Percentiles rank a stretch among this genome's conserved stretches.
Evolutionary conservation across 2,113 vertebrate genomes (phyloP).

Genomic region (Melanocharis versteri): DNA sequence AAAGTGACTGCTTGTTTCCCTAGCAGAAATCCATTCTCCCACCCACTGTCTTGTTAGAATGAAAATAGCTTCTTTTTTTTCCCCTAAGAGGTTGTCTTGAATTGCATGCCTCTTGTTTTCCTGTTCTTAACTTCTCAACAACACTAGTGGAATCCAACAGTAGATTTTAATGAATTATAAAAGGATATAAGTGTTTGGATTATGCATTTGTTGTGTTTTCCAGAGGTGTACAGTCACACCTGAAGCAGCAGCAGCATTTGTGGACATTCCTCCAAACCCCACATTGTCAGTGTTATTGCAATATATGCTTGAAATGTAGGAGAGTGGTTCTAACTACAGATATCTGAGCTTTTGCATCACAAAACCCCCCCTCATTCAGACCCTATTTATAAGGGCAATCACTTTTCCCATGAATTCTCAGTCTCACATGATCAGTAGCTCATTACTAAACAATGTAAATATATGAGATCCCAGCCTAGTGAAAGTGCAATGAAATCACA

Average conservation of each 20-base stretch:
- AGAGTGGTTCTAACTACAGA: background rate
- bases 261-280: background rate
- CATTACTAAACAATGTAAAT: background rate
- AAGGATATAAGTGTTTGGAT: background rate
- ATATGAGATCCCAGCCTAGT: background rate
- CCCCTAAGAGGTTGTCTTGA: background rate
- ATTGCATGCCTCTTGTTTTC: background rate
- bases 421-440: background rate
- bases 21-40: slow-evolving; percentile 32
- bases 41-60: slow-evolving; percentile 41
- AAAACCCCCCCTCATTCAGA: background rate
- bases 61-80: background rate
- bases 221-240: background rate
- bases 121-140: background rate
- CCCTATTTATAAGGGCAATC: background rate
- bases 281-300: background rate
- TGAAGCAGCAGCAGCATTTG: background rate
- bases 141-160: background rate
- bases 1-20: slow-evolving; percentile 44
- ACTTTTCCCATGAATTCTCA: background rate
- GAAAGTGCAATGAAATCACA: background rate
- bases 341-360: background rate
- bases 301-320: background rate
- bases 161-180: background rate
- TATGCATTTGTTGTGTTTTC: background rate